Evolutionary conservation across 2,113 vertebrate genomes (phyloP).

Genomic region (Dipodomys spectabilis): DNA sequence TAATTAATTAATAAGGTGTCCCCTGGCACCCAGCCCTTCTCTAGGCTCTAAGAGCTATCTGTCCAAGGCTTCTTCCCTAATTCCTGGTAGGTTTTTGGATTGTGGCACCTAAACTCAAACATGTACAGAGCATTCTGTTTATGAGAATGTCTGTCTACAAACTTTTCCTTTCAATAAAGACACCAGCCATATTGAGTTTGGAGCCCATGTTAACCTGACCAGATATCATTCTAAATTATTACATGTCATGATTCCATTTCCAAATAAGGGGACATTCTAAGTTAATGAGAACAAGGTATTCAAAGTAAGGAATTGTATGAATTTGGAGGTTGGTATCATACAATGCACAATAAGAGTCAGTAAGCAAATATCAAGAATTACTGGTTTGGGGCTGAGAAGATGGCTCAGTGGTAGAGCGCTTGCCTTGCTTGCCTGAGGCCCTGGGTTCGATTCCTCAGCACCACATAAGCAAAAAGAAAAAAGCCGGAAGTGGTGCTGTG

Average conservation of each 20-base stretch:
- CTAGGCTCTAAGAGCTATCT: neutral
- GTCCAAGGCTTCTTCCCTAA: neutral
- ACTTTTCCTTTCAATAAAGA: neutral
- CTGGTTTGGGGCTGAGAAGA: too few species aligned
- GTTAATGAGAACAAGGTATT: neutral
- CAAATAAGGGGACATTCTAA: neutral
- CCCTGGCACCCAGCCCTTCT: neutral
- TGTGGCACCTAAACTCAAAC: neutral
- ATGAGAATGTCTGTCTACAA: neutral
- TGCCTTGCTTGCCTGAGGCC: too few species aligned
- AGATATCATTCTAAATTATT: neutral
- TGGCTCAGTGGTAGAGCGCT: too few species aligned
- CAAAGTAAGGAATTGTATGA: neutral
- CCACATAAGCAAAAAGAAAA: too few species aligned
- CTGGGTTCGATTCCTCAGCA: too few species aligned
- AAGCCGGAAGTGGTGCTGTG: too few species aligned
- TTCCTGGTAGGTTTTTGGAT: neutral
- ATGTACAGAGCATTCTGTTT: neutral
- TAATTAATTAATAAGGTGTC: too few species aligned
- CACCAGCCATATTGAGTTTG: neutral
- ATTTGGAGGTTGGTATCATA: neutral
- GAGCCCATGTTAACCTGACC: neutral
- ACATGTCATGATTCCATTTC: neutral
- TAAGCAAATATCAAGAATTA: neutral
- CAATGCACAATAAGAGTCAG: neutral